Evolutionary conservation across 2,113 vertebrate species (phyloP), one percentile per base, ranked within the genome.

Genomic region (Caranx ignobilis): DNA sequence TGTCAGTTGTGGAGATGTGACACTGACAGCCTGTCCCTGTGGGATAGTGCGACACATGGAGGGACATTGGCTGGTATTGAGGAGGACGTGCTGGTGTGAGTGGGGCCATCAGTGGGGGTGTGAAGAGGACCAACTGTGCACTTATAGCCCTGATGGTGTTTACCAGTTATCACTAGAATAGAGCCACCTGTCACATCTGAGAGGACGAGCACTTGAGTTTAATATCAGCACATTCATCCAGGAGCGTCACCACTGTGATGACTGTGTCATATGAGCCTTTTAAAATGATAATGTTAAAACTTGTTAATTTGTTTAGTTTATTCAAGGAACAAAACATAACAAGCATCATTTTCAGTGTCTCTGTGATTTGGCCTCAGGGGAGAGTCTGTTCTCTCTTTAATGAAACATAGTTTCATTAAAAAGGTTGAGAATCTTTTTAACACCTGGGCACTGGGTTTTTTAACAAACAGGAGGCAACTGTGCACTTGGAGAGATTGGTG

Each of bases 81-180:
- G 50, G 69, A 71, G 41, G 69, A 72, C 68, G 65, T 67, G 79
- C 64, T 73, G 66, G 18, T 54, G 75, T 59, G 3, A 26, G 60
- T 2, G 71, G 45, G 70, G 63, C 62, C 59, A 15, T 50, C 83
- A 18, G 81, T 19, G 37, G 73, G 65, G 79, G 82, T 86, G 91
- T 84, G 86, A 88, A 87, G 52, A 57, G 43, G 69, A 89, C 88
- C 91, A 92, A 90, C 90, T 88, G 89, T 82, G 75, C 86, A 74
- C 80, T 79, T 67, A 47, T 48, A 81, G 83, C 76, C 77, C 81
- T 86, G 82, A 81, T 89, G 91, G 76, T 89, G 91, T 90, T 90
- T 89, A 90, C 66, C 61, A 68, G 71, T 21, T 19, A 21, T 64
- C 60, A 16, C 26, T n/a, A 59, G 63, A 79, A 21, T 21, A 12